Conservation (phyloP, 1,140 invertebrate genomes). For the Solenopsis invicta region DNA sequence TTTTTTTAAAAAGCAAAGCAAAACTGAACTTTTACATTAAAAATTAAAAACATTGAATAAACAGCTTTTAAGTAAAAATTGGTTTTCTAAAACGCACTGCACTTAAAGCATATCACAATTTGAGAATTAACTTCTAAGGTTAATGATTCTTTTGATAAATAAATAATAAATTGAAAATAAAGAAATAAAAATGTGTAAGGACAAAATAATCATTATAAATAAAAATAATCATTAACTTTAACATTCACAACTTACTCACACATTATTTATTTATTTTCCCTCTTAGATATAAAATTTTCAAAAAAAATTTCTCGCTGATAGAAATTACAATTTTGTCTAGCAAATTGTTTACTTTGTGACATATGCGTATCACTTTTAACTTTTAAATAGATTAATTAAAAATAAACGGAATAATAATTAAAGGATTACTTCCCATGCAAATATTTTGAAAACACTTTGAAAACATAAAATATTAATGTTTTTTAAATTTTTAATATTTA, state of each 20-base stretch:
- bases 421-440: background rate
- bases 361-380: background rate
- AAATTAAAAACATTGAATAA: no score
- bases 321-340: background rate
- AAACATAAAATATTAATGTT: background rate
- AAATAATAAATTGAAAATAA: no score
- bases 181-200: no score
- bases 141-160: no score
- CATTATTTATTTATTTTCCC: background rate
- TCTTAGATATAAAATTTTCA: conserved; percentile 13
- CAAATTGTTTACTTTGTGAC: background rate
- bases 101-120: no score
- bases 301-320: background rate
- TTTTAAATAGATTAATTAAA: background rate
- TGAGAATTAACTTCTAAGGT: background rate
- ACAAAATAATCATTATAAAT: no score
- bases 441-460: no score
- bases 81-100: no score
- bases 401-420: background rate
- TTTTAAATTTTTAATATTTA: background rate
- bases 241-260: background rate
- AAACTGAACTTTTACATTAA: no score
- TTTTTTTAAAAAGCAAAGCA: no score
- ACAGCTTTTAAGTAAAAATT: no score
- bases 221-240: background rate